Conservation (phyloP, 2,797 vertebrate species). For the Lycodopsis pacificus region DNA sequence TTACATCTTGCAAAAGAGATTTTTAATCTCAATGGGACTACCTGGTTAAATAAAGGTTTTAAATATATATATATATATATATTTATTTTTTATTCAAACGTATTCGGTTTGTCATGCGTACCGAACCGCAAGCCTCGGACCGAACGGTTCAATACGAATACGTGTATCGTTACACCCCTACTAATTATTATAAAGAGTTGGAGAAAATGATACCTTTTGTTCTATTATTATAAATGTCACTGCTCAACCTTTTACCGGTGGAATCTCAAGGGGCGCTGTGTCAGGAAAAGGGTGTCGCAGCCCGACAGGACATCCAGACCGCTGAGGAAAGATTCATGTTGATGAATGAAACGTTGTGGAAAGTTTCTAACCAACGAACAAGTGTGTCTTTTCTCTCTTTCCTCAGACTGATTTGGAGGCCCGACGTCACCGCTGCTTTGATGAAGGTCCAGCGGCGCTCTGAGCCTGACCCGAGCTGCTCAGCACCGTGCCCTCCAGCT, state of each 20-base stretch:
- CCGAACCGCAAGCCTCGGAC: too few species aligned
- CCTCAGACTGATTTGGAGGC: constrained; percentile 64
- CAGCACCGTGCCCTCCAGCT: constrained; percentile 52
- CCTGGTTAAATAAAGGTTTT: too few species aligned
- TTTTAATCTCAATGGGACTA: too few species aligned
- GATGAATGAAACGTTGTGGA: constrained; percentile 9
- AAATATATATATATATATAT: too few species aligned
- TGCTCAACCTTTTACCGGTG: not conserved
- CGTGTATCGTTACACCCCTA: too few species aligned
- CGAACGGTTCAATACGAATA: too few species aligned
- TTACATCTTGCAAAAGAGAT: too few species aligned
- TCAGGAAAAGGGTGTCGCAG: constrained; percentile 41
- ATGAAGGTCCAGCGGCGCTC: constrained; percentile 53
- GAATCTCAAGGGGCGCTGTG: not conserved
- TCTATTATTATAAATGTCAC: not conserved
- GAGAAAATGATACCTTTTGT: not conserved
- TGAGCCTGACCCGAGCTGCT: constrained; percentile 60
- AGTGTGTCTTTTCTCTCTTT: not conserved
- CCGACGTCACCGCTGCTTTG: constrained; percentile 40
- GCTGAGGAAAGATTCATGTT: constrained; percentile 3
- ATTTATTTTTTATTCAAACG: too few species aligned
- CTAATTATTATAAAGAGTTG: not conserved
- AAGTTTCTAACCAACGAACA: constrained; percentile 18
- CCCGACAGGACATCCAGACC: constrained; percentile 1
- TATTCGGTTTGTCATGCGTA: too few species aligned